phyloP scores from a whole-genome alignment of 2,113 vertebrate species.

The Dasyornis broadbenti region DNA sequence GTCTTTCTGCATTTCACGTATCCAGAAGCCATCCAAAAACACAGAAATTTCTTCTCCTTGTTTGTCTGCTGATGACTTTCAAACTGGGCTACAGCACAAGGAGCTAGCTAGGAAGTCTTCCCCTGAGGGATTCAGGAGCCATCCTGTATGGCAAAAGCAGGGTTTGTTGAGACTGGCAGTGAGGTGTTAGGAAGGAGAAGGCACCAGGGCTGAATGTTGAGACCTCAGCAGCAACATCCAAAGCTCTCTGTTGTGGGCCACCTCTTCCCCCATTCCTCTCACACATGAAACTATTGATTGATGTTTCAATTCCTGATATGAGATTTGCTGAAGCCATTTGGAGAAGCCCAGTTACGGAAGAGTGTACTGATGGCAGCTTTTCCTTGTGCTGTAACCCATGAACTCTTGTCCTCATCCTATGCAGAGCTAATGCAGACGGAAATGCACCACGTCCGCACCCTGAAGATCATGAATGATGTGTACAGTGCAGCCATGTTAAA shows the following conservation, averaged over 20 bases:
- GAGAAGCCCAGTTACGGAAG: background rate
- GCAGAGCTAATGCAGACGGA: constrained; percentile 96
- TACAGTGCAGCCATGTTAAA: constrained; percentile 89
- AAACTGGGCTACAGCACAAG: background rate
- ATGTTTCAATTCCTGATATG: background rate
- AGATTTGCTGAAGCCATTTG: background rate
- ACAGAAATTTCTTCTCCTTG: background rate
- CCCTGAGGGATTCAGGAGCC: background rate
- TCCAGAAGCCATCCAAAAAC: background rate
- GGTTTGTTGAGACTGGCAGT: background rate
- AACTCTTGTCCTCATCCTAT: background rate
- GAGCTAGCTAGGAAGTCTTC: background rate
- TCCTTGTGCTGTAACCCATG: background rate
- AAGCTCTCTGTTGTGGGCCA: background rate
- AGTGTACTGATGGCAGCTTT: background rate
- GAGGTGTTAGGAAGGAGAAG: background rate
- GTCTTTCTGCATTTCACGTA: background rate
- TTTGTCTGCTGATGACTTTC: background rate
- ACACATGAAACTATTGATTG: background rate
- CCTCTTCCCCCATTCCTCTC: background rate
- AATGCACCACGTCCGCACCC: constrained; percentile 92
- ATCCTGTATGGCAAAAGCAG: background rate
- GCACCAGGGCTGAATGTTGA: background rate
- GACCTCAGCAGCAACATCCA: background rate
- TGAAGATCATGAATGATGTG: constrained; percentile 95